Percentiles rank a stretch among this genome's conserved stretches.
Conservation (phyloP, 2,113 vertebrate genomes). For the Sardina pilchardus region DNA sequence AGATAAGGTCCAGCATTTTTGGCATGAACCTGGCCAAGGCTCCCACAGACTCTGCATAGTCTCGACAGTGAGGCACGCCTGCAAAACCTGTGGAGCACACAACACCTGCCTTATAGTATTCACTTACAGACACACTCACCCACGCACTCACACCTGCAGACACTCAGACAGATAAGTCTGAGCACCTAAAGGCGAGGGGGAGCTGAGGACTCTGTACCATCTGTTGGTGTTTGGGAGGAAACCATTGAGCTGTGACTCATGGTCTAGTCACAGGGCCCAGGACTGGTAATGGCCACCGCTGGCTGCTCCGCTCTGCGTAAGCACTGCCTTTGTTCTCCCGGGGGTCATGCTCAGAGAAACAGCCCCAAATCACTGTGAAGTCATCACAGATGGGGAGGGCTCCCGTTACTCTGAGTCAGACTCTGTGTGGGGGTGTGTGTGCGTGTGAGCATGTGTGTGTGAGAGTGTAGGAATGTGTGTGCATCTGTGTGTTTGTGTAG, state of each 20-base stretch:
- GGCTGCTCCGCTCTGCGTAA: background rate
- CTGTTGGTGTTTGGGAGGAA: slow-evolving; percentile 35
- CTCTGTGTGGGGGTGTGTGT: slow-evolving; percentile 15
- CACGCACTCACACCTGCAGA: slow-evolving; percentile 21
- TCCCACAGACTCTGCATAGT: no score
- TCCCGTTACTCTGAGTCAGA: background rate
- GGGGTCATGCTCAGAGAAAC: slow-evolving; percentile 9
- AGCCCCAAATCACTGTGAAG: slow-evolving; percentile 16
- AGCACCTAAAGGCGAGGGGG: background rate
- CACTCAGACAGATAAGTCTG: background rate
- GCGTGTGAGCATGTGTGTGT: background rate
- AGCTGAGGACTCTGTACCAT: slow-evolving; percentile 31
- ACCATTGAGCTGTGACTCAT: slow-evolving; percentile 42
- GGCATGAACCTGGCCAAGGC: no score
- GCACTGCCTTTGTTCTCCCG: slow-evolving; percentile 18
- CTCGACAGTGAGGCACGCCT: background rate
- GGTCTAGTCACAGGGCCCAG: slow-evolving; percentile 19
- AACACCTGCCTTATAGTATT: background rate
- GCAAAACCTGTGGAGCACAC: background rate
- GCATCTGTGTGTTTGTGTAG: background rate
- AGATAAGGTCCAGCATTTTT: no score
- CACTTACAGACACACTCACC: background rate
- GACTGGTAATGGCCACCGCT: slow-evolving; percentile 24
- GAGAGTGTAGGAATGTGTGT: background rate
- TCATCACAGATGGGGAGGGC: background rate